Percentiles rank a stretch among this genome's conserved stretches.
phyloP scores from a whole-genome alignment of 2,888 invertebrate species.

The Hyppa rectilinea region DNA sequence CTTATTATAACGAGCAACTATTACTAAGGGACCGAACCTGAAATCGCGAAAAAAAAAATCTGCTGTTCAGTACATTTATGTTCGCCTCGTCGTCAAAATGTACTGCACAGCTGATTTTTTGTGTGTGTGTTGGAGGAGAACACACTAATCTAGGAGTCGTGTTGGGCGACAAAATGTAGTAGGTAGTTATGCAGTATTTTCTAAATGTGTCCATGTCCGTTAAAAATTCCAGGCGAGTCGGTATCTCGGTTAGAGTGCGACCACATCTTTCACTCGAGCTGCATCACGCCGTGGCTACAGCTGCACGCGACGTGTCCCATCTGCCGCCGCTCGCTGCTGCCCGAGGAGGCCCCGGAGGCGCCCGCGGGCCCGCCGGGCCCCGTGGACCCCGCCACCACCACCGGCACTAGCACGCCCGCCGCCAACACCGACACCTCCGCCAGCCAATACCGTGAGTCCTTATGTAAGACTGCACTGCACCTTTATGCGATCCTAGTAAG shows the following conservation, averaged over 20 bases:
- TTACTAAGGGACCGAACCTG: too few species aligned
- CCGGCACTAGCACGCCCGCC: constrained; percentile 40
- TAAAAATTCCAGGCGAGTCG: constrained; percentile 90
- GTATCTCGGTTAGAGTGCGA: constrained; percentile 95
- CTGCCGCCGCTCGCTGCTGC: constrained; percentile 92
- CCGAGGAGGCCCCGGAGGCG: constrained; percentile 65
- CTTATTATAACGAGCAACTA: too few species aligned
- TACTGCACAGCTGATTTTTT: too few species aligned
- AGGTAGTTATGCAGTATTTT: not conserved
- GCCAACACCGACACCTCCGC: constrained; percentile 38
- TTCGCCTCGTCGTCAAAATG: too few species aligned
- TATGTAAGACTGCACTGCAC: constrained; percentile 54
- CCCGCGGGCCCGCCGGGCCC: constrained; percentile 36
- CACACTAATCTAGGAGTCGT: not conserved
- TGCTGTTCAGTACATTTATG: too few species aligned
- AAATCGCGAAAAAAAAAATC: too few species aligned
- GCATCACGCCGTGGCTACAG: constrained; percentile 99
- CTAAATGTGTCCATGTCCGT: not conserved
- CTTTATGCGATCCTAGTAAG: constrained; percentile 49
- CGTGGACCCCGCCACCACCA: constrained; percentile 30
- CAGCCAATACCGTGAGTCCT: constrained; percentile 59
- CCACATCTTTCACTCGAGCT: constrained; percentile 97
- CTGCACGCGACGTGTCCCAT: constrained; percentile 99
- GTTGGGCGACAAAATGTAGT: too few species aligned
- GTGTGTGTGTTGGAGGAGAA: too few species aligned